Conservation (phyloP, 2,113 vertebrate species). For the Notarius quadriscutis region DNA sequence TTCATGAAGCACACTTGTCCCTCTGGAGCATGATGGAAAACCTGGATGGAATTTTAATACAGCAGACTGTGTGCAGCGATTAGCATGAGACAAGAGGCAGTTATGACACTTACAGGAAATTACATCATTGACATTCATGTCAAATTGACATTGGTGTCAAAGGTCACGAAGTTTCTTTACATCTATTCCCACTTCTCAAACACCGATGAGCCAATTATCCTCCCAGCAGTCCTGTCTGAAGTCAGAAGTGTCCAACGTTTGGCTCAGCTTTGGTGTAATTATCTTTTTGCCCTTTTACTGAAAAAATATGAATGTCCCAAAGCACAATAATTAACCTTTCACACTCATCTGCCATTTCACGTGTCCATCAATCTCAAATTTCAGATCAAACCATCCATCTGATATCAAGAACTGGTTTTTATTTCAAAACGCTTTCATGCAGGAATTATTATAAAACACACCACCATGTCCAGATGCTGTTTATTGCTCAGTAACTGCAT, state of each 20-base stretch:
- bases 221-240: background rate
- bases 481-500: background rate
- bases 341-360: background rate
- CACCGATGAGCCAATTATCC: constrained; percentile 1
- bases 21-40: background rate
- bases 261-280: constrained; percentile 7
- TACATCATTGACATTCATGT: background rate
- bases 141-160: background rate
- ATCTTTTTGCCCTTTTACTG: constrained; percentile 3
- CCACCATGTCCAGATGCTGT: background rate
- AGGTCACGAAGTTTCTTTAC: constrained; percentile 1
- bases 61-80: background rate
- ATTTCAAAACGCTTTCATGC: background rate
- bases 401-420: background rate
- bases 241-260: background rate
- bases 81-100: background rate
- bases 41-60: background rate
- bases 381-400: background rate
- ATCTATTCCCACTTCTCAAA: background rate
- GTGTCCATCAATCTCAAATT: background rate
- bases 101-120: background rate
- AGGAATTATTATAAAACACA: background rate
- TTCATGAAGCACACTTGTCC: background rate
- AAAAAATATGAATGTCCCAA: background rate
- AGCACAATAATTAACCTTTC: background rate